phyloP scores from a whole-genome alignment of 1,140 invertebrate species.

The Paraescarpia echinospica region DNA sequence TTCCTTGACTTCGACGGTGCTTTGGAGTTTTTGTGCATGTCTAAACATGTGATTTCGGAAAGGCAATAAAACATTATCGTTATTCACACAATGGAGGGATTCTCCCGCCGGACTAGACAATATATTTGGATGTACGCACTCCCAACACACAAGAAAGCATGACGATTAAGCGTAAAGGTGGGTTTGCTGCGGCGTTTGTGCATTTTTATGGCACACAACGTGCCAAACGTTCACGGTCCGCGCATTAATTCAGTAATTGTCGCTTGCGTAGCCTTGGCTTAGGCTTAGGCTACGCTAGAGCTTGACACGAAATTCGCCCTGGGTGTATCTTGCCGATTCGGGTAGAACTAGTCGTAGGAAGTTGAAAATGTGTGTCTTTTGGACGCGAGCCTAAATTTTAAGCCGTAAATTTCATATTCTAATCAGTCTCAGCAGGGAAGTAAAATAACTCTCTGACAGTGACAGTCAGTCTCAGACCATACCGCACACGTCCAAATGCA shows the following conservation, averaged over 20 bases:
- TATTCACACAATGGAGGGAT: background rate
- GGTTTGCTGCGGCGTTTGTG: background rate
- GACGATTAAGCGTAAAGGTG: background rate
- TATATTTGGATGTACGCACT: background rate
- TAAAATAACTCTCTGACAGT: background rate
- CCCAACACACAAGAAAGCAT: background rate
- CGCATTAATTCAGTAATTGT: background rate
- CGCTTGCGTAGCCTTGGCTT: background rate
- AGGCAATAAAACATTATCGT: background rate
- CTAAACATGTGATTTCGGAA: background rate
- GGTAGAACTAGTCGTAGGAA: background rate
- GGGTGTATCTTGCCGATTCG: background rate
- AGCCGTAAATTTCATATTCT: background rate
- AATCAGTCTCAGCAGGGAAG: background rate
- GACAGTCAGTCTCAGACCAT: too few species aligned
- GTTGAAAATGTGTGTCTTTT: conserved; percentile 21
- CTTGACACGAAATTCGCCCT: background rate
- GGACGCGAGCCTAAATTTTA: background rate
- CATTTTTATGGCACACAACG: background rate
- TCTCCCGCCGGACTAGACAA: background rate
- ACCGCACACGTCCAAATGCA: too few species aligned
- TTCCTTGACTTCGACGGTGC: background rate
- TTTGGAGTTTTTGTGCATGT: conserved; percentile 5
- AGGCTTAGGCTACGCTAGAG: too few species aligned
- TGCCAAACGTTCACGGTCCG: background rate